Conservation (phyloP, 2,113 vertebrate genomes). For the Heterotilapia buettikoferi region DNA sequence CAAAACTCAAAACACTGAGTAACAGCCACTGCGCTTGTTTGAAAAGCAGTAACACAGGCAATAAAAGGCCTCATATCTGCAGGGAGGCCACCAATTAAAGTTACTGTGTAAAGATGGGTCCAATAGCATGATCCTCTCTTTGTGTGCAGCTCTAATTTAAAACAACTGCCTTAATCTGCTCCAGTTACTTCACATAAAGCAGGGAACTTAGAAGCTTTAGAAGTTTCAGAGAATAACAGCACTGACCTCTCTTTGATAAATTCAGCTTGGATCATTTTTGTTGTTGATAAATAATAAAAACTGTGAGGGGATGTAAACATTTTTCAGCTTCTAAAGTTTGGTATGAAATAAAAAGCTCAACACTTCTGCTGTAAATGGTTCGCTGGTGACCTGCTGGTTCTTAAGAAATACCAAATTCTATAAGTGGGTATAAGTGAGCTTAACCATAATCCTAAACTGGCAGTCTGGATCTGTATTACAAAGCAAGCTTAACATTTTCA, state of each 20-base stretch:
- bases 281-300: not conserved
- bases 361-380: not conserved
- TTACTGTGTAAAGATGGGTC: not conserved
- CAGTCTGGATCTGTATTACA: not conserved
- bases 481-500: not conserved
- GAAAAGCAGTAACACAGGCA: fast-evolving
- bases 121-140: not conserved
- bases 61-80: not conserved
- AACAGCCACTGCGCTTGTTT: not conserved
- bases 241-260: not conserved
- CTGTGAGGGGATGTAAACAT: not conserved
- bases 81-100: fast-evolving
- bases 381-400: not conserved
- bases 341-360: not conserved
- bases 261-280: not conserved
- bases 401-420: not conserved
- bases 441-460: fast-evolving
- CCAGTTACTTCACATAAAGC: not conserved
- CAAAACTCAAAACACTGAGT: not conserved
- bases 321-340: fast-evolving
- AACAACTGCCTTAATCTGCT: fast-evolving
- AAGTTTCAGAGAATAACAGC: not conserved
- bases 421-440: not conserved
- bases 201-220: fast-evolving
- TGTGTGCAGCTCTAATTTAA: not conserved